phyloP scores from a whole-genome alignment of 2,888 invertebrate genomes.

The Actias luna region DNA sequence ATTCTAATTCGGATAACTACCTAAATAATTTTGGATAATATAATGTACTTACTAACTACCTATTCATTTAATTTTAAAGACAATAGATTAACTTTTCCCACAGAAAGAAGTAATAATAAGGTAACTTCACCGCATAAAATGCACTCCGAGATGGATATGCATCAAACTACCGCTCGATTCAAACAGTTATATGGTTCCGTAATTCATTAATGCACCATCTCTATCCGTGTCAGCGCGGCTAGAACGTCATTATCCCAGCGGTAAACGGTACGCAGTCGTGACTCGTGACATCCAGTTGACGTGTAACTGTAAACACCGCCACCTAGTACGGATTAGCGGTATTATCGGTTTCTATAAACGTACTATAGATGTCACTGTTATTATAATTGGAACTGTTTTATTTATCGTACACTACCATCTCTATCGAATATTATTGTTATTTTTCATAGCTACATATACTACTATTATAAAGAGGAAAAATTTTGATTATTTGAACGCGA shows the following conservation, averaged over 20 bases:
- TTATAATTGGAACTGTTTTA: slow-evolving; percentile 24
- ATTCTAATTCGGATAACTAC: no score
- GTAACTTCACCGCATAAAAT: not conserved
- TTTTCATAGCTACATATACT: no score
- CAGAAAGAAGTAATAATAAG: not conserved
- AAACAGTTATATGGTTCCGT: slow-evolving; percentile 34
- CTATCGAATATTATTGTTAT: no score
- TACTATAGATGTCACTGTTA: slow-evolving; percentile 55
- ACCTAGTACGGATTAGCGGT: slow-evolving; percentile 73
- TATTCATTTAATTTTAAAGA: not conserved
- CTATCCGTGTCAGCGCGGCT: slow-evolving; percentile 61
- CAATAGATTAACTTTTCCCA: not conserved
- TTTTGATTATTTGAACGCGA: no score
- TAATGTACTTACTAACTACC: not conserved
- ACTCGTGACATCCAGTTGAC: slow-evolving; percentile 48
- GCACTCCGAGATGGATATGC: slow-evolving; percentile 8
- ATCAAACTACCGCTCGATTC: slow-evolving; percentile 15
- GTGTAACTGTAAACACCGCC: slow-evolving; percentile 60
- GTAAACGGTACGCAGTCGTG: slow-evolving; percentile 45
- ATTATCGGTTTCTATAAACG: slow-evolving; percentile 49
- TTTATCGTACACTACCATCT: no score
- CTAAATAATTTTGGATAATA: no score
- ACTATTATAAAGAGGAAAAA: no score
- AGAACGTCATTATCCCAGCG: slow-evolving; percentile 57
- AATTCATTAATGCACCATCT: slow-evolving; percentile 51